Base-by-base conservation (phyloP, 2,888 invertebrate genomes). In the Drosophila merina region DNA sequence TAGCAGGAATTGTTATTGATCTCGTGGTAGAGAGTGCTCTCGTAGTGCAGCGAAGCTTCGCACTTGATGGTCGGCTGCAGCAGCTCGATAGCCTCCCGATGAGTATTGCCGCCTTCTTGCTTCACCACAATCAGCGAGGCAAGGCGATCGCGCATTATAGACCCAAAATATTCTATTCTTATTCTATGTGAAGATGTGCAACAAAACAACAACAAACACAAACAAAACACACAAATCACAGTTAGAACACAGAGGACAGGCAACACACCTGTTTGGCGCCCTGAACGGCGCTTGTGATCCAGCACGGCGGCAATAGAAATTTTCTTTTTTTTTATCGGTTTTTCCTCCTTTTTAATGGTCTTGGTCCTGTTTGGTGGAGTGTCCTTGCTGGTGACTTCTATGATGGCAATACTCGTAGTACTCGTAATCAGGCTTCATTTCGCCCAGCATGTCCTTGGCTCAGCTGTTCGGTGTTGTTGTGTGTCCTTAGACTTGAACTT, bases 81-180 rank as follows among this genome's bases (percentile, higher is more conserved):
- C 52, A 72, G 70, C 10, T 76, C 57, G 2, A 33, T 74, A 28
- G 44, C 59, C 33, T 67, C 49, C 5, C 66, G 63, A 8, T 74
- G 68, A 49, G 62, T 71, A 49, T 76, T 82, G 72, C 54, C 72
- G 67, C 45, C 90, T 83, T 91, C 91, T 90, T 91, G 91, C 89
- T 91, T 91, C 83, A 91, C 91, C 89, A 91, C 91, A 90, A 91
- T 91, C 85, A 91, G 77, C 70, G 91, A 90, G 77, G 92, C 91
- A 83, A 91, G 90, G 79, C 92, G 91, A 90, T 91, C 91, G 90
- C 91, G 91, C 91, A 91, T 91, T 86, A 87, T 90, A 75, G 44
- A 59, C 55, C 26, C 47, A 48, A 33, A 47, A 26, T 25, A 25
- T 44, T 38, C 25, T 30, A 31, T 36, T 59, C 60, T 40, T 26